Evolutionary conservation across 2,888 invertebrate genomes (phyloP), one percentile per base, ranked within the genome.

Genomic region (Prenolepis imparis): DNA sequence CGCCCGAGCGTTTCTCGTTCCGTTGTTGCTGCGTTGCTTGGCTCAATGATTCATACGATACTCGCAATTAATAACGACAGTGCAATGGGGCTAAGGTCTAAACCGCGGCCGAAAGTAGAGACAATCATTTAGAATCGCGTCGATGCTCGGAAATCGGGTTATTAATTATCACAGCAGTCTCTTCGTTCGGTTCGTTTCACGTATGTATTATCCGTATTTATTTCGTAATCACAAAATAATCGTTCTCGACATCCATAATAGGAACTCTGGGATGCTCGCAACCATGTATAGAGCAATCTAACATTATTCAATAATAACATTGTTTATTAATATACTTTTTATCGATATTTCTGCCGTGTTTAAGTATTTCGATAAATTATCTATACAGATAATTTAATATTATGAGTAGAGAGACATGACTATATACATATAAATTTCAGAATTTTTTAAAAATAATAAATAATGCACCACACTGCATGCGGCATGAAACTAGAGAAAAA

Each of bases 31-130:
- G n/a, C n/a, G 18, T 18, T 57, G 55, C 57, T 32, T 18, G 52
- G 52, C 21, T 78, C 36, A 44, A 78, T 59, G 78, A 70, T 70
- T 78, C 78, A 70, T 78, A 59, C 21, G 70, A 55, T 21, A 44
- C 21, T 44, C 59, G 70, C 70, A 70, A 78, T 78, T 70, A 78
- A 78, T 78, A 78, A 78, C 44, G 78, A 78, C 78, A 70, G 59
- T 70, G 39, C 78, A 70, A 44, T 70, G 39, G 12, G 52, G 55
- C 24, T 75, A 41, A 70, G 57, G 70, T 70, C 70, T 78, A 70
- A 78, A 78, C 70, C 32, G 18, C 41, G 57, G 77, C 57, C 70
- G 59, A 78, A 78, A 78, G 70, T 70, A 44, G 18, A 70, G 41
- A 78, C 68, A 78, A 70, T 78, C 70, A 78, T 78, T 78, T 78